Conservation (phyloP, 2,888 invertebrate species). For the Choreutis nemorana region DNA sequence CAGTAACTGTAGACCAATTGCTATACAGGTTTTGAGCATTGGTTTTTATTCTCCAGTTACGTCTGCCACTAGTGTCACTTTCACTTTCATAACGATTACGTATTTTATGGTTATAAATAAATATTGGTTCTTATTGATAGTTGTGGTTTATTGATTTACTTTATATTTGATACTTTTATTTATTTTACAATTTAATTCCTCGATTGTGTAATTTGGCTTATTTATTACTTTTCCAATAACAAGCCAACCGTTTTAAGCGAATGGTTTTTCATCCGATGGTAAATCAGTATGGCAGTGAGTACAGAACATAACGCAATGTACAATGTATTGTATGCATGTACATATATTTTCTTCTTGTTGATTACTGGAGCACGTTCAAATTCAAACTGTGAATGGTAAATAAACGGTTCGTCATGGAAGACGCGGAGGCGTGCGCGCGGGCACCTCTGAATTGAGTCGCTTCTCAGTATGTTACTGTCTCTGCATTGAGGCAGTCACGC, state of each 20-base stretch:
- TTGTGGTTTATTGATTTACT: too few relatives aligned
- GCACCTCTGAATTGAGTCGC: conserved; percentile 24
- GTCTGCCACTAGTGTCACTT: conserved; percentile 21
- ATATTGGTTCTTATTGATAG: too few relatives aligned
- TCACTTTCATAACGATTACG: conserved; percentile 31
- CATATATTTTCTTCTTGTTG: too few relatives aligned
- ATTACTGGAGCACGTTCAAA: conserved; percentile 53
- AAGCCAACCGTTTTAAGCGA: too few relatives aligned
- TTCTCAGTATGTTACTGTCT: conserved; percentile 46
- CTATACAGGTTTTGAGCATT: conserved; percentile 33
- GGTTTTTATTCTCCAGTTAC: conserved; percentile 16
- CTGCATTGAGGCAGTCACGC: conserved; percentile 52
- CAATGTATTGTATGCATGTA: too few relatives aligned
- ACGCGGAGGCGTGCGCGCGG: conserved; percentile 42
- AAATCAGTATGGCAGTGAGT: too few relatives aligned
- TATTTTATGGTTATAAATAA: neutral
- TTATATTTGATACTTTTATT: too few relatives aligned
- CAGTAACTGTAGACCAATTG: conserved; percentile 24
- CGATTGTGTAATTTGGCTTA: too few relatives aligned
- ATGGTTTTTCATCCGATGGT: too few relatives aligned
- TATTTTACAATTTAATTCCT: too few relatives aligned
- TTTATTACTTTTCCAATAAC: too few relatives aligned
- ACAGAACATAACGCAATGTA: too few relatives aligned
- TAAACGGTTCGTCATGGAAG: conserved; percentile 48
- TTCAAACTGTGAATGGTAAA: conserved; percentile 58